Conservation (phyloP, 2,113 vertebrate genomes). For the Eulemur macaco region DNA sequence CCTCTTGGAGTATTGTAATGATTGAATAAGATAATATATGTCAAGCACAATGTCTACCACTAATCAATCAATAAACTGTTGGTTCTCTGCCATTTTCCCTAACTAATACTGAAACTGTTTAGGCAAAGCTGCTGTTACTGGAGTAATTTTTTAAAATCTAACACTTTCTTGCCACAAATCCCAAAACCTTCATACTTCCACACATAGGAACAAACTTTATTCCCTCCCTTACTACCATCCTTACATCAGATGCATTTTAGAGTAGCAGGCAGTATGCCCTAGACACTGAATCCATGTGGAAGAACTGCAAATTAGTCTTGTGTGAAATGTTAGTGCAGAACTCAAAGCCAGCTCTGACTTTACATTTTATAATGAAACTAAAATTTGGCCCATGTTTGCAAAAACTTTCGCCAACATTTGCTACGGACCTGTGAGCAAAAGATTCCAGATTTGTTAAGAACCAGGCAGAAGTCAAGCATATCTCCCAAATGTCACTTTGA, state of each 20-base stretch:
- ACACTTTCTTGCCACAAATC: slow-evolving; percentile 25
- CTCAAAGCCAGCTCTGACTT: slow-evolving; percentile 70
- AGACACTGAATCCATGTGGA: slow-evolving; percentile 62
- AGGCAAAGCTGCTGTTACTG: slow-evolving; percentile 12
- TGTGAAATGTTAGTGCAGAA: slow-evolving; percentile 57
- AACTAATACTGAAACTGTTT: slow-evolving; percentile 25
- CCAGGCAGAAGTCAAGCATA: slow-evolving; percentile 32
- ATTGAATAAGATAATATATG: not conserved
- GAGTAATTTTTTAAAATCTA: slow-evolving; percentile 19
- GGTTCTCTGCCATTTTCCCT: slow-evolving; percentile 45
- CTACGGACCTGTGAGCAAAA: slow-evolving; percentile 29
- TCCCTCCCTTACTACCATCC: not conserved
- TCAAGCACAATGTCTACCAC: not conserved
- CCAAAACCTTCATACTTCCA: slow-evolving; percentile 24
- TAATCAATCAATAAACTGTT: not conserved
- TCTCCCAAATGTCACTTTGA: slow-evolving; percentile 49
- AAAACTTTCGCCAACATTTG: slow-evolving; percentile 57
- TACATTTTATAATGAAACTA: slow-evolving; percentile 65
- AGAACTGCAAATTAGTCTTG: slow-evolving; percentile 56
- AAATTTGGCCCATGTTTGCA: slow-evolving; percentile 51
- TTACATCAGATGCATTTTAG: slow-evolving; percentile 12
- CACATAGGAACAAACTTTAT: not conserved
- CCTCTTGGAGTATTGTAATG: not conserved
- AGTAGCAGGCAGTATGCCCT: slow-evolving; percentile 43
- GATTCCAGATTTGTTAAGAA: slow-evolving; percentile 46